phyloP scores from a whole-genome alignment of 2,113 vertebrate species.

The Larimichthys polyactis region DNA sequence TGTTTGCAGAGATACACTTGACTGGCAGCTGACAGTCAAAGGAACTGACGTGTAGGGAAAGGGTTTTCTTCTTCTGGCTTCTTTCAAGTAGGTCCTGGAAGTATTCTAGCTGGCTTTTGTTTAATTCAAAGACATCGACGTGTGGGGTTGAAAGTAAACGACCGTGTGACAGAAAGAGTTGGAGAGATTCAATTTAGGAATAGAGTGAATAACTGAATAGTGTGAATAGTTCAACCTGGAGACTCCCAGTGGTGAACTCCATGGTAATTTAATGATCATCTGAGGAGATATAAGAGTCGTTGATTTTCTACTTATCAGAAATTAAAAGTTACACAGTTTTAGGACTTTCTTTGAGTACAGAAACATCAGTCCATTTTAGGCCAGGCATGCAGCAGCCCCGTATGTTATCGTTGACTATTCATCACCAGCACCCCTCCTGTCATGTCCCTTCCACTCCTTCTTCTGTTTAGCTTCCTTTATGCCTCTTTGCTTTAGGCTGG shows the following conservation, averaged over 20 bases:
- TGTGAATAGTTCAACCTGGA: not conserved
- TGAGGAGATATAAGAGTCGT: not conserved
- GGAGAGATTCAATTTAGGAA: conserved; percentile 10
- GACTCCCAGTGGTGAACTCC: too few relatives aligned
- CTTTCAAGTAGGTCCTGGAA: conserved; percentile 3
- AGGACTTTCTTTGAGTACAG: not conserved
- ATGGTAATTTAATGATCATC: not conserved
- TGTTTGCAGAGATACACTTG: not conserved
- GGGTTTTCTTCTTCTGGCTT: not conserved
- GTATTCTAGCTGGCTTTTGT: not conserved
- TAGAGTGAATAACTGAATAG: conserved; percentile 5
- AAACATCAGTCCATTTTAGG: not conserved
- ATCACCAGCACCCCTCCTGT: conserved; percentile 35
- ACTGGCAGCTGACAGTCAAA: conserved; percentile 17
- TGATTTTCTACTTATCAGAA: not conserved
- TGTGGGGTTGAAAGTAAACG: conserved; percentile 19
- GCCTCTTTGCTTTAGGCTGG: conserved; percentile 46
- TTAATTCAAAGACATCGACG: conserved; percentile 27
- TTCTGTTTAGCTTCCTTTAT: conserved; percentile 51
- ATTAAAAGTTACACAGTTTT: not conserved
- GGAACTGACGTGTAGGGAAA: not conserved
- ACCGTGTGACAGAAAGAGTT: not conserved
- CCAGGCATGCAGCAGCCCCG: conserved; percentile 11
- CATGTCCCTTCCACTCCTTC: conserved; percentile 45
- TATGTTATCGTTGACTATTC: conserved; percentile 28